Evolutionary conservation across 2,113 vertebrate species (phyloP).

Genomic region (Aythya baeri): DNA sequence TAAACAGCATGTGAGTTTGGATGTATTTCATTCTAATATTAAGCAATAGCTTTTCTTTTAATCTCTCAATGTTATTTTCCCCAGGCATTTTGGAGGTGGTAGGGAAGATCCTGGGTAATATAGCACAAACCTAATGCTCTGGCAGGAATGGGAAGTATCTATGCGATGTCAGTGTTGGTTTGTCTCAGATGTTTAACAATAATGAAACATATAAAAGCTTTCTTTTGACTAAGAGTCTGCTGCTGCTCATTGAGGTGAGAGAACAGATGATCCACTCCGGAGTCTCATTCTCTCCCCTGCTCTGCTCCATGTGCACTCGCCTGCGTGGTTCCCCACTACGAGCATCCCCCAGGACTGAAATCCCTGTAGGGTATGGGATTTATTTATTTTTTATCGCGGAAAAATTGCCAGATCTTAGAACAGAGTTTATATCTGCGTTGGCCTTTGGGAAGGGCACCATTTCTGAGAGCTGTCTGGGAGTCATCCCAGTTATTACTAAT

Average conservation of each 20-base stretch:
- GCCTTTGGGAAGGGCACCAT: background rate
- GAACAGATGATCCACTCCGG: background rate
- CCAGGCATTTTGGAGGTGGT: background rate
- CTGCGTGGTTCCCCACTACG: background rate
- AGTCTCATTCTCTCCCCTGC: background rate
- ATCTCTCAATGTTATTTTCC: constrained; percentile 11
- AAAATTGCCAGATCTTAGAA: background rate
- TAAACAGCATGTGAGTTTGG: background rate
- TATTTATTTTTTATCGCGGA: background rate
- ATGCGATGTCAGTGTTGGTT: background rate
- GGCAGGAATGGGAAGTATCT: background rate
- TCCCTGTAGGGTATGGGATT: background rate
- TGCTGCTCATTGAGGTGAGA: background rate
- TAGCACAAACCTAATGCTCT: background rate
- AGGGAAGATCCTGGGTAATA: constrained; percentile 3
- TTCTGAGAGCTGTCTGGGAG: background rate
- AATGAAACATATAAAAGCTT: background rate
- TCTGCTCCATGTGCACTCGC: background rate
- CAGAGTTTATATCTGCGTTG: background rate
- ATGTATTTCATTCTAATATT: constrained; percentile 25
- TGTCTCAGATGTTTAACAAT: background rate
- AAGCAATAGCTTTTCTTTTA: constrained; percentile 44
- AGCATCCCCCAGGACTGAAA: background rate
- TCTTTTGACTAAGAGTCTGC: background rate
- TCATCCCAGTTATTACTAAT: background rate